Evolutionary conservation across 1,140 invertebrate genomes (phyloP).

Genomic region (Aphis craccivora): DNA sequence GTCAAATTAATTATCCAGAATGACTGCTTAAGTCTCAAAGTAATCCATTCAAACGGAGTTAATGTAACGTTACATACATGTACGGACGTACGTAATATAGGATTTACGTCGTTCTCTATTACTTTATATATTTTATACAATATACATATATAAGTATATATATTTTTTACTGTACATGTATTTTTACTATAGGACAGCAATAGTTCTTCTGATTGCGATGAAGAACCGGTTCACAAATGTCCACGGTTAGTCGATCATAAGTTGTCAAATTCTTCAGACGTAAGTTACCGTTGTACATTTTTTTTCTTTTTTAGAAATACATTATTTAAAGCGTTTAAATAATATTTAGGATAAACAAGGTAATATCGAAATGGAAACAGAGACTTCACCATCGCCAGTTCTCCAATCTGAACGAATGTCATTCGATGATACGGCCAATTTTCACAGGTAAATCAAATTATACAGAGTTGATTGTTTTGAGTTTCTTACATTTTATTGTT

Average conservation of each 20-base stretch:
- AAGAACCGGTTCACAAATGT: slow-evolving; percentile 75
- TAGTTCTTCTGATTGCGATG: slow-evolving; percentile 68
- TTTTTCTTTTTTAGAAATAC: neutral
- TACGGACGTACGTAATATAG: neutral
- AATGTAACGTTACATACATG: neutral
- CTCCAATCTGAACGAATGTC: slow-evolving; percentile 49
- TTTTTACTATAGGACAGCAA: slow-evolving; percentile 41
- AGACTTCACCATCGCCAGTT: slow-evolving; percentile 31
- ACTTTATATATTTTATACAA: neutral
- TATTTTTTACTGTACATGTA: neutral
- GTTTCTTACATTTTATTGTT: slow-evolving; percentile 53
- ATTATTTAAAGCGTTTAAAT: neutral
- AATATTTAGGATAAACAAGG: neutral
- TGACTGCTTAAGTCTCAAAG: neutral
- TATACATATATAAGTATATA: neutral
- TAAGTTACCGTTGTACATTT: neutral
- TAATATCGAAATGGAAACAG: slow-evolving; percentile 36
- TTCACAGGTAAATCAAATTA: slow-evolving; percentile 46
- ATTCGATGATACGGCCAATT: slow-evolving; percentile 56
- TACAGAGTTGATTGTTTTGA: neutral
- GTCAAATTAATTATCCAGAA: slow-evolving; percentile 21
- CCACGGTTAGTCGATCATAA: slow-evolving; percentile 66
- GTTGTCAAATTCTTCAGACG: neutral
- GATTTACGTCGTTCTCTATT: neutral
- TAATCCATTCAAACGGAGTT: neutral